These are phyloP conservation scores for Mycogona germanica DNA, from an alignment of 2,888 invertebrate genomes.

Conservation along the genomic window DNA sequence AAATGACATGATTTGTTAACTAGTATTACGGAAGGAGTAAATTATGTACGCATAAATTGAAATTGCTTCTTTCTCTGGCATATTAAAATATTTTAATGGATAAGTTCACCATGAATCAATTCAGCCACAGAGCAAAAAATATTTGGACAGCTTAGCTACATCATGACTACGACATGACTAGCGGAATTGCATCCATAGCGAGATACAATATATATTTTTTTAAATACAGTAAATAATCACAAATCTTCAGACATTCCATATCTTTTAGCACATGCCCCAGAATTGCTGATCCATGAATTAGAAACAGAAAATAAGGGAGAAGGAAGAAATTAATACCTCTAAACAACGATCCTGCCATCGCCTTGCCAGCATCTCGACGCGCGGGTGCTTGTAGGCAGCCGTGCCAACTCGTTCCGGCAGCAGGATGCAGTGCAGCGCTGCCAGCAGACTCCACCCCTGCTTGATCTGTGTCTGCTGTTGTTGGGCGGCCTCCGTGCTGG, in stretches of 20 bases:
- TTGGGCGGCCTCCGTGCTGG: conserved; percentile 45
- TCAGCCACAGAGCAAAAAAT: background rate
- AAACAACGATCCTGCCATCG: conserved; percentile 98
- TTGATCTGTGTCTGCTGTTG: conserved; percentile 87
- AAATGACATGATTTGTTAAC: no score
- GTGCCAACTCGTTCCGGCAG: conserved; percentile 81
- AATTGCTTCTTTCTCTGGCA: background rate
- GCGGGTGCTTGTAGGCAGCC: conserved; percentile 73
- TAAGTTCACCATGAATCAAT: background rate
- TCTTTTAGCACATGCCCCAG: background rate
- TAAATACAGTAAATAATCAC: background rate
- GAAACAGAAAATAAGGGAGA: background rate
- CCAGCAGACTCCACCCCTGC: conserved; percentile 93
- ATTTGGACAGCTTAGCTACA: no score
- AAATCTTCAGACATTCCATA: background rate
- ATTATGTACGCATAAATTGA: background rate
- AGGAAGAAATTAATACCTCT: conserved; percentile 58
- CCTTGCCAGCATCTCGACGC: conserved; percentile 93
- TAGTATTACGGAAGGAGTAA: background rate
- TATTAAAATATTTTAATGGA: background rate
- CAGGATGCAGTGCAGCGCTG: conserved; percentile 90
- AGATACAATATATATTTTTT: background rate
- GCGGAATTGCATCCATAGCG: no score
- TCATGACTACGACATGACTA: no score
- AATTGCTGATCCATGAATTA: no score